Conservation (phyloP, 1,140 invertebrate species). For the Rhopalosiphum padi region DNA sequence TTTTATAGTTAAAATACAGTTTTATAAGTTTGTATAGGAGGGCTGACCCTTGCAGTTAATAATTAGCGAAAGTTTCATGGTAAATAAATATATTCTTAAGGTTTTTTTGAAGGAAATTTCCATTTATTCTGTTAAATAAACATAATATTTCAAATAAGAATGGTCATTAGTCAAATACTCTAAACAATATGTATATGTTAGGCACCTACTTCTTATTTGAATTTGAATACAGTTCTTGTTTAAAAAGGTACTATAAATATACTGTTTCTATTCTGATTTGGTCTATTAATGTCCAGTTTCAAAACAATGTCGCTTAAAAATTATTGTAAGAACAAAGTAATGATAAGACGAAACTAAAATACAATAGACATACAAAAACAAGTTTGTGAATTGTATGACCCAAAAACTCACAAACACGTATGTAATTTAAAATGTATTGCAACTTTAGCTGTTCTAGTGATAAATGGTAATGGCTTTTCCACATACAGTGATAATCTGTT, state of each 20-base stretch:
- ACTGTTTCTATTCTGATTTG: background rate
- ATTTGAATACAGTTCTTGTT: background rate
- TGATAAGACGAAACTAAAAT: background rate
- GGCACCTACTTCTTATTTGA: background rate
- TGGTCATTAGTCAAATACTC: background rate
- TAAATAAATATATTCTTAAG: background rate
- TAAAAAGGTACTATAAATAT: background rate
- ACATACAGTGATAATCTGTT: background rate
- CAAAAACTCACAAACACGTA: background rate
- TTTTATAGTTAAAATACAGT: background rate
- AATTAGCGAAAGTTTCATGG: background rate
- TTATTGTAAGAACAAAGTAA: background rate
- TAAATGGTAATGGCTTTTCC: background rate
- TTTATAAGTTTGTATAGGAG: background rate
- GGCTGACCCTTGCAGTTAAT: background rate
- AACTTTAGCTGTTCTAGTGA: background rate
- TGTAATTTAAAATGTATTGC: background rate
- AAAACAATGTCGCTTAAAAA: background rate
- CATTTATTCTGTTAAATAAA: background rate
- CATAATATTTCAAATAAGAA: background rate
- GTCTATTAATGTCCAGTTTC: background rate
- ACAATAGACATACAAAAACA: constrained; percentile 5
- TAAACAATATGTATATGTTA: background rate
- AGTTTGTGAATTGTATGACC: background rate
- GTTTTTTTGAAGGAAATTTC: background rate